A percentile compares a stretch with the other conserved stretches of the same genome.
Evolutionary conservation across 1,140 invertebrate genomes (phyloP).

Genomic region (Zaprionus ghesquierei): DNA sequence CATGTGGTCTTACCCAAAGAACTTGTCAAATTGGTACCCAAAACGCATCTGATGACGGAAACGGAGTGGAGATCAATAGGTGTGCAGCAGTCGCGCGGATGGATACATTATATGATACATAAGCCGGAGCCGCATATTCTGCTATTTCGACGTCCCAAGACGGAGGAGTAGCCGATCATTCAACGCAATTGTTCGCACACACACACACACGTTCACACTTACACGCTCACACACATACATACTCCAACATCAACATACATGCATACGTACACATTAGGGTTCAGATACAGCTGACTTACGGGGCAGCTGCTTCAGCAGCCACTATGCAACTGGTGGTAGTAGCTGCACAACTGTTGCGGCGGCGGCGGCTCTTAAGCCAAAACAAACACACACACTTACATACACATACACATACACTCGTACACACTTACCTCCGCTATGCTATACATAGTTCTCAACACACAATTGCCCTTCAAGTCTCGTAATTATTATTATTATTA

Average conservation of each 20-base stretch:
- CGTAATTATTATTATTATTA: too few relatives aligned
- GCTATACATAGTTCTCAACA: slow-evolving; percentile 10
- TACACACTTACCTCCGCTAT: neutral
- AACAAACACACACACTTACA: slow-evolving; percentile 5
- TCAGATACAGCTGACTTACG: slow-evolving; percentile 32
- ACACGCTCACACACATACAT: slow-evolving; percentile 10
- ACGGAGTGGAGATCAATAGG: slow-evolving; percentile 97
- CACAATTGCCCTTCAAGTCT: neutral
- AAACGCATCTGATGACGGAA: slow-evolving; percentile 96
- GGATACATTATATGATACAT: slow-evolving; percentile 98
- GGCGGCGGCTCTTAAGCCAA: neutral
- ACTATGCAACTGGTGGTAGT: slow-evolving; percentile 40
- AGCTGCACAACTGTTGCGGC: slow-evolving; percentile 35
- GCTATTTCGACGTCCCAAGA: slow-evolving; percentile 84
- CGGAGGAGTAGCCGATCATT: slow-evolving; percentile 54
- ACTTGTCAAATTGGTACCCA: slow-evolving; percentile 93
- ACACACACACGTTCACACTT: slow-evolving; percentile 5
- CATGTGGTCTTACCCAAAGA: slow-evolving; percentile 97
- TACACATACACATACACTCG: too few relatives aligned
- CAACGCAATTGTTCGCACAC: slow-evolving; percentile 19
- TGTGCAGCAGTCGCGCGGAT: slow-evolving; percentile 96
- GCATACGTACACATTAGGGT: slow-evolving; percentile 5
- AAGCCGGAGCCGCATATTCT: slow-evolving; percentile 90
- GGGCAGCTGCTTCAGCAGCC: slow-evolving; percentile 33
- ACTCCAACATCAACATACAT: slow-evolving; percentile 10